These are phyloP conservation scores for Metaphire vulgaris DNA, from an alignment of 1,140 invertebrate genomes.

Conservation along the genomic window DNA sequence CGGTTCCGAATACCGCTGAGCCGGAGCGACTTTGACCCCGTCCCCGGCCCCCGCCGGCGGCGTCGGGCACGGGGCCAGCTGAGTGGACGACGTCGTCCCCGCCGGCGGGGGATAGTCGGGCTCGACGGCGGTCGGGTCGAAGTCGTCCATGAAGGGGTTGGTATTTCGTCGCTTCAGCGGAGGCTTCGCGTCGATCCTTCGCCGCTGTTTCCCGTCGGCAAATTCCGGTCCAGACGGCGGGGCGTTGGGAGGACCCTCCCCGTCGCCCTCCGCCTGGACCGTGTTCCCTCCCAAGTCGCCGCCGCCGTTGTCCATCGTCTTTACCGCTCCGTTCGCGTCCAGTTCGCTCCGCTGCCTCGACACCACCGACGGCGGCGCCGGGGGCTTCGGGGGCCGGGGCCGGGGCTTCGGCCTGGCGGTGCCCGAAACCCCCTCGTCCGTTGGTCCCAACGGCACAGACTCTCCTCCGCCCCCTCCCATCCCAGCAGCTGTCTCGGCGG, in stretches of 20 bases:
- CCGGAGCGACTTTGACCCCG: no score
- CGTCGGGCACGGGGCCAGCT: conserved; percentile 5
- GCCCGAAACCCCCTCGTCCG: no score
- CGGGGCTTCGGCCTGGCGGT: no score
- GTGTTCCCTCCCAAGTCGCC: no score
- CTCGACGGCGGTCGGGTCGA: conserved; percentile 9
- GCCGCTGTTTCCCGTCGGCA: background rate
- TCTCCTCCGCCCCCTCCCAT: background rate
- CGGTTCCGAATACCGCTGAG: background rate
- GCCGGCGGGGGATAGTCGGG: conserved; percentile 6
- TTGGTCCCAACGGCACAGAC: background rate
- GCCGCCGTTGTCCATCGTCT: background rate
- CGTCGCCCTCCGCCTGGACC: background rate
- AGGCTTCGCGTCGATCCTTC: conserved; percentile 6
- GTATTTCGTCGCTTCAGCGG: conserved; percentile 16
- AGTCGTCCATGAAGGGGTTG: conserved; percentile 21
- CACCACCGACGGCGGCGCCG: conserved; percentile 6
- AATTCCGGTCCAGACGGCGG: background rate
- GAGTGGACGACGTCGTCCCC: background rate
- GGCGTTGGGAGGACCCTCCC: no score
- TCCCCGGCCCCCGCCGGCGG: no score
- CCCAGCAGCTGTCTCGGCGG: background rate
- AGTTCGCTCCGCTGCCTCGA: background rate
- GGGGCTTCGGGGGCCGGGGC: conserved; percentile 3
- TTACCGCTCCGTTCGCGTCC: conserved; percentile 11